Base-by-base conservation (phyloP, 2,797 vertebrate species). In the Paedocypris micromegethes region DNA sequence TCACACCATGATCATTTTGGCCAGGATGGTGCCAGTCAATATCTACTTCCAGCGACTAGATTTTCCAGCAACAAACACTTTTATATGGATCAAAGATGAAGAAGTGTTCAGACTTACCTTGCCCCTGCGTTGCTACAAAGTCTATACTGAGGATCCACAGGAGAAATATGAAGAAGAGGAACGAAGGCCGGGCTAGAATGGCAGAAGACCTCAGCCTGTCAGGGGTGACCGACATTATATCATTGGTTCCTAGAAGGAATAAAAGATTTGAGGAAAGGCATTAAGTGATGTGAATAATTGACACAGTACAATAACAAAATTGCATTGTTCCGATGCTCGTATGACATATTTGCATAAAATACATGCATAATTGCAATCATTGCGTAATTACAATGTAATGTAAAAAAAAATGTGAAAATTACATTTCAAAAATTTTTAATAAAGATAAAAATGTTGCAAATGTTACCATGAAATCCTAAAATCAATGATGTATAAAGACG, bases 31-130 rank as follows among this genome's bases (percentile, higher is more conserved):
- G 23, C 23, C 23, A 23, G 23, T 23, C 23, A 23, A 23, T 23
- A 23, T 23, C 23, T 23, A 23, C 23, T 23, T 23, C 23, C 23
- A 23, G 23, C 23, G 23, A 23, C 23, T 23, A 37, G 39, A 45
- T 5, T 8, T 40, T 50, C 2, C 3, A 43, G 9, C 37, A 3
- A 43, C 41, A 5, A 53, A 40, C 42, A 6, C 6, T 9, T n/a
- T 41, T 5, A n/a, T 42, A 47, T 5, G 5, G 23, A 7, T 58
- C 51, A 9, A 63, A 49, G 5, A 63, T 7, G 4, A 60, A 44
- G 9, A 70, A 62, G 77, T 1, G 38, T 9, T 4, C 1, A 40
- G 6, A 78, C 77, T 72, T 87, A 89, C 89, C 87, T 85, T 88
- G 87, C 72, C 80, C 81, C 51, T 86, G 83, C 49, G 70, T 77